Base-by-base conservation (phyloP, 2,888 invertebrate genomes). In the Himalopsyche tibetana region DNA sequence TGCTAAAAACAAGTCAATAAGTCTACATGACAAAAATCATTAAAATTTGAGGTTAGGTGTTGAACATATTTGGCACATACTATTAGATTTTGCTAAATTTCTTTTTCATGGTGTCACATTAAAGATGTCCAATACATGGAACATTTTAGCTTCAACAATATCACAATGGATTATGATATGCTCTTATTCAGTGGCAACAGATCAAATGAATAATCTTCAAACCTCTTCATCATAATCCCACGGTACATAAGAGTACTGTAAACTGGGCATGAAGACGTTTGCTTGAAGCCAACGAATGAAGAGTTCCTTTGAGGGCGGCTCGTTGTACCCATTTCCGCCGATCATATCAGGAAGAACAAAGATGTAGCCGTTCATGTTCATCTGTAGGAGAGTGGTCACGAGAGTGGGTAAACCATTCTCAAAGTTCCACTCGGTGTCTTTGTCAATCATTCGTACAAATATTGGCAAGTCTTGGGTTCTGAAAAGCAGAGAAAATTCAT, bases 331-430 rank as follows among this genome's bases (percentile, higher is more conserved):
- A 89, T 95, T 96, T 0, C 96, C 96, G 0, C 95, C 96, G 81
- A 96, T 95, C 96, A 97, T 96, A 90, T 97, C 97, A 0, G 97
- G 97, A 17, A 97, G 91, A 6, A 97, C 95, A 89, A 95, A 94
- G 0, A 96, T 94, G 91, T 96, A 96, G 0, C 96, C 96, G 85
- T 94, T 92, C 81, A 95, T 91, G 89, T 92, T 94, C 93, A 94
- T 93, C 90, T 95, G 95, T 17, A 96, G 90, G 0, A 96, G 93
- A 0, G 96, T 95, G 0, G 97, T 96, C 81, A 97, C 94, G 51
- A 97, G 90, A 1, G 96, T 95, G 4, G 94, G 91, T 0, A 97
- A 92, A 0, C 97, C 97, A 90, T 96, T 96, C 90, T 95, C 93
- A 88, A 93, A 92, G 1, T 94, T 94, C 96, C 96, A 96, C 79